Evolutionary conservation across 2,113 vertebrate genomes (phyloP).

Genomic region (Neomonachus schauinslandi): DNA sequence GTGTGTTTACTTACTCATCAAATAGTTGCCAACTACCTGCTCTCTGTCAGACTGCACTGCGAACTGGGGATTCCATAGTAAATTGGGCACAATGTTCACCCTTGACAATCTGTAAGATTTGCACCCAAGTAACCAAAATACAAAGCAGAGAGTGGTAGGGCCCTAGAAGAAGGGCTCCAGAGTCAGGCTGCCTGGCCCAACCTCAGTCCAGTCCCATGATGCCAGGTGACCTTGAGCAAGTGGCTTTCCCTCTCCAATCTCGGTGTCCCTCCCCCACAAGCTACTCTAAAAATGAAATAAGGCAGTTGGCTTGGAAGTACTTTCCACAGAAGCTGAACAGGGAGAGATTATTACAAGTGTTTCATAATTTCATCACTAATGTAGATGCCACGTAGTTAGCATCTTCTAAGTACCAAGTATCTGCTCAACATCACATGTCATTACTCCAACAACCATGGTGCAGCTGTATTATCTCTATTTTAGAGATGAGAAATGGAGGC

Average conservation of each 20-base stretch:
- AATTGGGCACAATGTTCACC: background rate
- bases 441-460: background rate
- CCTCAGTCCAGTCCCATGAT: background rate
- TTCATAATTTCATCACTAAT: background rate
- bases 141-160: background rate
- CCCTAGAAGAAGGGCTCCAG: background rate
- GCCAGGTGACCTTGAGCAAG: background rate
- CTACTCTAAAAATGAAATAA: conserved; percentile 1
- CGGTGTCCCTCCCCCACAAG: background rate
- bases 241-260: background rate
- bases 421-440: background rate
- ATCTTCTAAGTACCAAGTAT: background rate
- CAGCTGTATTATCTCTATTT: background rate
- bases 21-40: background rate
- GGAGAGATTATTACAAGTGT: background rate
- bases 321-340: background rate
- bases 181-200: background rate
- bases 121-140: background rate
- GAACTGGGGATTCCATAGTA: background rate
- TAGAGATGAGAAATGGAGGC: background rate
- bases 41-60: background rate
- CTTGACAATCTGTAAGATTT: background rate
- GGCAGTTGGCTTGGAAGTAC: background rate
- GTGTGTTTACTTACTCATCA: background rate
- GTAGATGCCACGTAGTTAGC: background rate